phyloP scores from a whole-genome alignment of 1,140 invertebrate species.

The Copidosoma floridanum region DNA sequence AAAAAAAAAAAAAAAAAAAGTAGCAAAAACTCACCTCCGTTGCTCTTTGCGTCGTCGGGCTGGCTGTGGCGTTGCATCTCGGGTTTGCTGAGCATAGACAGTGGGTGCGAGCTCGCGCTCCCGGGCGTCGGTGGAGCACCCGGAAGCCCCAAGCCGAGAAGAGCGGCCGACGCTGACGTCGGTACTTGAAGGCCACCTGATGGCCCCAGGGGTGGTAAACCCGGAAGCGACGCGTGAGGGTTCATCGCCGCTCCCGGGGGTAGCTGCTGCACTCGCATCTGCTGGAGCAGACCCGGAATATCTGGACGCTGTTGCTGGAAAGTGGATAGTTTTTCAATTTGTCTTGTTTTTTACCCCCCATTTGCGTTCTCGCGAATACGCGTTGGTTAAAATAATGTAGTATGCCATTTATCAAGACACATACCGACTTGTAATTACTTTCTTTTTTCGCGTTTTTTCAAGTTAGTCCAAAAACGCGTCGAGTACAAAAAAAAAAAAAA shows the following conservation, averaged over 20 bases:
- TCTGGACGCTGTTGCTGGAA: slow-evolving; percentile 75
- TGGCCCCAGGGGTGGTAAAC: slow-evolving; percentile 50
- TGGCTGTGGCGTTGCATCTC: slow-evolving; percentile 64
- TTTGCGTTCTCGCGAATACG: too few relatives aligned
- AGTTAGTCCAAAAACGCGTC: too few relatives aligned
- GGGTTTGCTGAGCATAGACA: slow-evolving; percentile 68
- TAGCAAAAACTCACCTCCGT: slow-evolving; percentile 63
- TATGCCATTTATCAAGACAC: too few relatives aligned
- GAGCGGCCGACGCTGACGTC: slow-evolving; percentile 49
- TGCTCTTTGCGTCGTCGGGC: slow-evolving; percentile 65
- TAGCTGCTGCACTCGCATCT: slow-evolving; percentile 89
- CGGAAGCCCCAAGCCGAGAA: slow-evolving; percentile 56
- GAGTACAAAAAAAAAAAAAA: too few relatives aligned
- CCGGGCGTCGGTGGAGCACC: slow-evolving; percentile 58
- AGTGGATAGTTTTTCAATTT: too few relatives aligned
- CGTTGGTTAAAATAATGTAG: too few relatives aligned
- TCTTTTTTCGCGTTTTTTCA: too few relatives aligned
- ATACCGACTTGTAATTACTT: too few relatives aligned
- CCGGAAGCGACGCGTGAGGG: slow-evolving; percentile 56
- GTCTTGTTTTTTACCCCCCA: too few relatives aligned
- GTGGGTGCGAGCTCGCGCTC: slow-evolving; percentile 58
- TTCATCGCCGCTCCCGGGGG: slow-evolving; percentile 73
- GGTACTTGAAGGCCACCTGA: slow-evolving; percentile 52
- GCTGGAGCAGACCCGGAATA: slow-evolving; percentile 74
- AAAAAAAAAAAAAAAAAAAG: too few relatives aligned